Evolutionary conservation across 2,888 invertebrate species (phyloP).

Genomic region (Alcis repandata): DNA sequence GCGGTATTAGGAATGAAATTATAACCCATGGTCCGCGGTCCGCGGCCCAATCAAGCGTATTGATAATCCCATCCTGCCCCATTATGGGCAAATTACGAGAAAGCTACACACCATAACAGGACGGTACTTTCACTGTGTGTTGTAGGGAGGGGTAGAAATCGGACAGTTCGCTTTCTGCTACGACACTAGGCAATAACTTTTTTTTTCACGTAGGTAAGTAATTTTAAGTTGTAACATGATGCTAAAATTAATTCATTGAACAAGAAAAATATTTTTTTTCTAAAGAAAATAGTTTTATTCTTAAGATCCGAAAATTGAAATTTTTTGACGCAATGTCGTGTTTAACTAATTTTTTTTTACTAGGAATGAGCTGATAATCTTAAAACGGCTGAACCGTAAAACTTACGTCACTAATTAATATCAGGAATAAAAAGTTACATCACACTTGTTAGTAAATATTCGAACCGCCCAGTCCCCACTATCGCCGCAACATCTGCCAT

Average conservation of each 20-base stretch:
- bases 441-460: not conserved
- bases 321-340: no score
- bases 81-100: conserved; percentile 72
- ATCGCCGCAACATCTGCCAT: conserved; percentile 42
- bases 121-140: conserved; percentile 61
- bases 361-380: no score
- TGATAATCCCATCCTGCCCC: conserved; percentile 69
- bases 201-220: no score
- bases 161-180: not conserved
- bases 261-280: not conserved
- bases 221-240: no score
- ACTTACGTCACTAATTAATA: no score
- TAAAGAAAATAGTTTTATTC: not conserved
- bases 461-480: conserved; percentile 7
- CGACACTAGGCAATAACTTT: not conserved
- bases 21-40: conserved; percentile 50
- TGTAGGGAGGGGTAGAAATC: conserved; percentile 24
- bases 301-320: not conserved
- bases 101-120: conserved; percentile 68
- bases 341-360: no score
- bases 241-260: no score
- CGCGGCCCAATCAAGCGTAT: conserved; percentile 59
- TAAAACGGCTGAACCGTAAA: no score
- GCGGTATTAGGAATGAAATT: conserved; percentile 51
- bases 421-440: no score